Evolutionary conservation across 2,797 vertebrate genomes (phyloP).

Genomic region (Anguilla obscura): DNA sequence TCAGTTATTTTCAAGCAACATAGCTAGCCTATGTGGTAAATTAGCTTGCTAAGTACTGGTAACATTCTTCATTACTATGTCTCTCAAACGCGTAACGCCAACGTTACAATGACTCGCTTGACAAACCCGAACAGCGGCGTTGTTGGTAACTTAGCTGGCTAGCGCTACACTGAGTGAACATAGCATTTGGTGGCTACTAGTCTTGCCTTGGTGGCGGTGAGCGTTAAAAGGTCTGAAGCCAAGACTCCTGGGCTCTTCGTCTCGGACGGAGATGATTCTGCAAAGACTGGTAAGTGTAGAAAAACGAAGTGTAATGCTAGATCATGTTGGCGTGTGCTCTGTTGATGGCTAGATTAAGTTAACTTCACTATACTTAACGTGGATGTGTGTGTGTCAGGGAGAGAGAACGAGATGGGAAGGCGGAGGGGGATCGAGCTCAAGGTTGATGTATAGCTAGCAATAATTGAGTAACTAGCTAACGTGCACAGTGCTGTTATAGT

Average conservation of each 20-base stretch:
- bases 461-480: slow-evolving; percentile 6
- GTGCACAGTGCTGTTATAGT: background rate
- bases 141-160: background rate
- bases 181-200: background rate
- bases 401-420: background rate
- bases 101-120: background rate
- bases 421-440: slow-evolving; percentile 1
- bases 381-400: background rate
- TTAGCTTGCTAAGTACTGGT: background rate
- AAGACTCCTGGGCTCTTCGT: background rate
- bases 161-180: background rate
- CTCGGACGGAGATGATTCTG: slow-evolving; percentile 5
- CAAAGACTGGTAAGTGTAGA: slow-evolving; percentile 9
- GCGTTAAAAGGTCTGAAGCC: background rate
- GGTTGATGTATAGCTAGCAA: slow-evolving; percentile 4
- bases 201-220: background rate
- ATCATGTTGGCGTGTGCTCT: background rate
- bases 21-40: background rate
- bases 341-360: background rate
- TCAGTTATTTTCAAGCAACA: background rate
- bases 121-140: background rate
- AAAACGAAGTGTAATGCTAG: background rate
- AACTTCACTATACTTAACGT: background rate
- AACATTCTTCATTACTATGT: background rate
- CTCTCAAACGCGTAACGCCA: background rate